Evolutionary conservation across 2,888 invertebrate genomes (phyloP).

Genomic region (Dexiosoma caninum): DNA sequence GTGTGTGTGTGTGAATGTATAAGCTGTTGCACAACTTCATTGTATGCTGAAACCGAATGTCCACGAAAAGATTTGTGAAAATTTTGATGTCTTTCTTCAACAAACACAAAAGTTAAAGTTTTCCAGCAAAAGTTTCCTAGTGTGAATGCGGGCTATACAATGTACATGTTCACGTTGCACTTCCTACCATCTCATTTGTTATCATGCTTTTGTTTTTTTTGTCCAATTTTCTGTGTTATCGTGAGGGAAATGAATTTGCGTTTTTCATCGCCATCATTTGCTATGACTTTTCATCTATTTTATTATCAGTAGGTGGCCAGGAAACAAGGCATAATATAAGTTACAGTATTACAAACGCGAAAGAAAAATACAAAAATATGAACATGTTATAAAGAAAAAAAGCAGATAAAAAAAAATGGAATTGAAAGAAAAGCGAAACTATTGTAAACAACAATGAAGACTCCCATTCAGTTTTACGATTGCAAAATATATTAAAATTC

Average conservation of each 20-base stretch:
- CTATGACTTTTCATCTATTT: conserved; percentile 34
- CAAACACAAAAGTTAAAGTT: too few relatives aligned
- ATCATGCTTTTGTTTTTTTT: conserved; percentile 3
- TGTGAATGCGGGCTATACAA: too few relatives aligned
- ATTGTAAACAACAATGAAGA: conserved; percentile 42
- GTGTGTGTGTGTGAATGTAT: background rate
- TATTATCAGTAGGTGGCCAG: conserved; percentile 45
- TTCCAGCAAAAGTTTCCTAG: too few relatives aligned
- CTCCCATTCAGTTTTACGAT: conserved; percentile 55
- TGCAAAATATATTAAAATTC: conserved; percentile 45
- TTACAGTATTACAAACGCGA: conserved; percentile 19
- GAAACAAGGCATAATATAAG: conserved; percentile 24
- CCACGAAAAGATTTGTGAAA: too few relatives aligned
- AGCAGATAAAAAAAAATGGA: background rate
- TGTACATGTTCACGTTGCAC: conserved; percentile 28
- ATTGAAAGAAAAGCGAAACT: conserved; percentile 4
- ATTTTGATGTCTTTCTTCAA: too few relatives aligned
- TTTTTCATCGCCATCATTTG: conserved; percentile 55
- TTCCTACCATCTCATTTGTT: conserved; percentile 37
- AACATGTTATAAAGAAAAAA: background rate
- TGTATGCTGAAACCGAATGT: too few relatives aligned
- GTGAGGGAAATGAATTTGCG: conserved; percentile 58
- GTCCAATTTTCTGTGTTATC: conserved; percentile 42
- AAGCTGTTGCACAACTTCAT: too few relatives aligned
- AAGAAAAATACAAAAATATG: background rate